Conservation (phyloP, 2,113 vertebrate genomes). For the Grammomys dolichurus region DNA sequence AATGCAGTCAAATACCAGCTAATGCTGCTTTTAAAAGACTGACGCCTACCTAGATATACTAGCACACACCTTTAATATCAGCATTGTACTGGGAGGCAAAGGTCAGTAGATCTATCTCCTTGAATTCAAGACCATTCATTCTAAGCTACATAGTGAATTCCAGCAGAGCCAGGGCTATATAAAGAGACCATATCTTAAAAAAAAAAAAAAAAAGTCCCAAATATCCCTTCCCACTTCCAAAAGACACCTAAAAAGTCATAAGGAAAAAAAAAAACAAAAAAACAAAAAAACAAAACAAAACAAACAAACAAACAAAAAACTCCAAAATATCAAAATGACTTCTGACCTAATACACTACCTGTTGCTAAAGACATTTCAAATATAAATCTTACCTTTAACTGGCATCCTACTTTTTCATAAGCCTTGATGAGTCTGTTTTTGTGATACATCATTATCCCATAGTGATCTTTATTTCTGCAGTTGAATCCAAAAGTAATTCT, state of each 20-base stretch:
- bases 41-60: not conserved
- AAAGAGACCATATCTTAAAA: not conserved
- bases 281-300: too few relatives aligned
- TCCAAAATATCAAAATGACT: not conserved
- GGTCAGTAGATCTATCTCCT: not conserved
- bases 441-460: slow-evolving; percentile 99
- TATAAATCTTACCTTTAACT: slow-evolving; percentile 90
- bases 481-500: slow-evolving; percentile 97
- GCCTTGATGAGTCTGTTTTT: slow-evolving; percentile 97
- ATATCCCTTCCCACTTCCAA: not conserved
- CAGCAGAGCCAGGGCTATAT: not conserved
- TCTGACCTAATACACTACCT: not conserved
- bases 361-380: slow-evolving; percentile 37
- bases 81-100: not conserved
- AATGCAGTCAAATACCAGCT: not conserved
- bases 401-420: slow-evolving; percentile 96
- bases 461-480: slow-evolving; percentile 97
- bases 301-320: not conserved
- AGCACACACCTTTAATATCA: not conserved
- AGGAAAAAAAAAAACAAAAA: not conserved
- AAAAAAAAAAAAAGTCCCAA: not conserved
- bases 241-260: not conserved
- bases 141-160: not conserved
- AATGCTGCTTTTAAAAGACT: not conserved
- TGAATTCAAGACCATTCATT: not conserved